These are phyloP conservation scores for Boulengeromyrus knoepffleri DNA, from an alignment of 2,113 vertebrate species.

Conservation along the genomic window DNA sequence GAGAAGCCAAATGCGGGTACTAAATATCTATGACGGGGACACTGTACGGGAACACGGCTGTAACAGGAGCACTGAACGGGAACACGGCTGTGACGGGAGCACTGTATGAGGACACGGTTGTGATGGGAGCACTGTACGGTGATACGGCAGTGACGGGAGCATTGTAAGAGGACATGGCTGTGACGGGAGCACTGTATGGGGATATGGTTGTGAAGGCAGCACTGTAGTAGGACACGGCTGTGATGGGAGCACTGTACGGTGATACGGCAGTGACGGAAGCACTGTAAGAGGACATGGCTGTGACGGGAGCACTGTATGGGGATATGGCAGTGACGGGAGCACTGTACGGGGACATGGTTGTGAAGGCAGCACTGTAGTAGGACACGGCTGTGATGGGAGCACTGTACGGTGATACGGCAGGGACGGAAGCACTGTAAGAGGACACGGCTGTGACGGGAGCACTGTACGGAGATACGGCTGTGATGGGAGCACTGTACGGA, in stretches of 20 bases:
- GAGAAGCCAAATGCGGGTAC: not conserved
- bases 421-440: not conserved
- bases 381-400: not conserved
- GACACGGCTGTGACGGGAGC: not conserved
- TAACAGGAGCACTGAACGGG: not conserved
- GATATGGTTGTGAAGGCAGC: not conserved
- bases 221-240: rapidly evolving
- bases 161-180: not conserved
- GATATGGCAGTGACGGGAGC: not conserved
- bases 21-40: not conserved
- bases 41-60: not conserved
- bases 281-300: not conserved
- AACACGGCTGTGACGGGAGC: not conserved
- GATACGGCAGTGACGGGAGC: not conserved
- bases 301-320: not conserved
- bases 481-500: not conserved
- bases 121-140: not conserved
- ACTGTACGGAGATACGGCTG: not conserved
- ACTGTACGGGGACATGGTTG: not conserved
- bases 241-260: not conserved
- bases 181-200: not conserved
- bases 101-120: not conserved
- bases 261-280: not conserved
- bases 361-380: not conserved
- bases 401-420: not conserved